Percentiles rank a stretch among this genome's conserved stretches.
These are phyloP conservation scores for Troides oblongomaculatus DNA, from an alignment of 2,888 invertebrate species.

Conservation along the genomic window DNA sequence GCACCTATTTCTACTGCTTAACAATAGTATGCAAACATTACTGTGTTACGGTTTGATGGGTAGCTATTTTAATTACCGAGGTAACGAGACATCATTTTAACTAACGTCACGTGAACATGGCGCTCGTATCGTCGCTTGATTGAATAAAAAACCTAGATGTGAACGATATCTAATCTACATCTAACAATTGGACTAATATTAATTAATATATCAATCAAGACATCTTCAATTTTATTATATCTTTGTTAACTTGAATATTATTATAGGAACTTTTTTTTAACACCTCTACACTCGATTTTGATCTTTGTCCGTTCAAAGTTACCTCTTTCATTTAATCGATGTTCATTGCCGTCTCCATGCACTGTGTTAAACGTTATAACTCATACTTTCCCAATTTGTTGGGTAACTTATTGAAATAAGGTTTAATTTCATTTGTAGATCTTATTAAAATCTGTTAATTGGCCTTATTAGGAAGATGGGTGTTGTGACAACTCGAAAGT, in stretches of 20 bases:
- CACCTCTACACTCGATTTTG: constrained; percentile 74
- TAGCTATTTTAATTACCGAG: too few species aligned
- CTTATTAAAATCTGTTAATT: constrained; percentile 71
- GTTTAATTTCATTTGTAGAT: constrained; percentile 54
- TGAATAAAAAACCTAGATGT: too few species aligned
- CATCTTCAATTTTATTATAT: constrained; percentile 46
- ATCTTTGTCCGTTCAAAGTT: constrained; percentile 66
- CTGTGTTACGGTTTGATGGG: too few species aligned
- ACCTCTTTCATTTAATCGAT: constrained; percentile 70
- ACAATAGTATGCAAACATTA: too few species aligned
- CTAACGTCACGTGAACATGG: too few species aligned
- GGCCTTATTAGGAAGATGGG: constrained; percentile 78
- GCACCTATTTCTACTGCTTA: too few species aligned
- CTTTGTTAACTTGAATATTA: constrained; percentile 48
- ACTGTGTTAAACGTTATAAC: constrained; percentile 50
- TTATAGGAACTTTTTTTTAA: constrained; percentile 55
- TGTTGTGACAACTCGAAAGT: constrained; percentile 79
- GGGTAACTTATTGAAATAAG: constrained; percentile 50
- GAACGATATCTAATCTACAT: too few species aligned
- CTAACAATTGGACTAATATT: too few species aligned
- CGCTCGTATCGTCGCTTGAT: too few species aligned
- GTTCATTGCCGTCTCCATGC: constrained; percentile 54
- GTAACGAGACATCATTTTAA: too few species aligned
- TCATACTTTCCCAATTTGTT: constrained; percentile 37
- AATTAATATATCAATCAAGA: not conserved